Conservation (phyloP, 2,888 invertebrate species). For the Hypercompe scribonia region DNA sequence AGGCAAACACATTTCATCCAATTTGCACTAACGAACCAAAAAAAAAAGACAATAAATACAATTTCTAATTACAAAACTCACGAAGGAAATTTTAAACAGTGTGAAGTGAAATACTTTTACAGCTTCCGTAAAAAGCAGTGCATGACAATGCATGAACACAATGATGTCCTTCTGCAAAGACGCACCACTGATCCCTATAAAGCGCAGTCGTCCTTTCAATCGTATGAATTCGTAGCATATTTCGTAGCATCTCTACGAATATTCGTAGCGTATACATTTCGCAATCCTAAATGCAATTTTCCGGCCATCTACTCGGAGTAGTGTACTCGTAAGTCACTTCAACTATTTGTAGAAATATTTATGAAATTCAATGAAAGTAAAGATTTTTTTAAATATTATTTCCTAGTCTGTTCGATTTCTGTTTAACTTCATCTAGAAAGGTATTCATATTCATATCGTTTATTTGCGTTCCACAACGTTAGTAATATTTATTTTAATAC, state of each 20-base stretch:
- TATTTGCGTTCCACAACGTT: too few species aligned
- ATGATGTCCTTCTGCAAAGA: not conserved
- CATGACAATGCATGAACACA: not conserved
- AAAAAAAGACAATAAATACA: too few species aligned
- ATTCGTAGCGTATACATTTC: slow-evolving; percentile 7
- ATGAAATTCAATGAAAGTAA: not conserved
- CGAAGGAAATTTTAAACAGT: not conserved
- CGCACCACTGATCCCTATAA: not conserved
- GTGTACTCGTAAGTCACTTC: not conserved
- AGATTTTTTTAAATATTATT: not conserved
- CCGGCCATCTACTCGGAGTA: not conserved
- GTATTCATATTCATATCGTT: too few species aligned
- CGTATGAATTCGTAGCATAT: not conserved
- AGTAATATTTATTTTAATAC: too few species aligned
- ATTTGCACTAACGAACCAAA: too few species aligned
- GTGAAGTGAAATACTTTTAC: not conserved
- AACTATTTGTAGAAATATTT: not conserved
- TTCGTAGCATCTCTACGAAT: slow-evolving; percentile 18
- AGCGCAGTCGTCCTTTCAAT: not conserved
- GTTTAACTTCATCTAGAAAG: not conserved
- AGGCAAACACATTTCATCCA: not conserved
- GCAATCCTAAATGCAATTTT: not conserved
- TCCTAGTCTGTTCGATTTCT: not conserved
- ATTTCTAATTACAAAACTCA: not conserved
- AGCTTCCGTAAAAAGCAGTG: not conserved